Evolutionary conservation across 2,113 vertebrate species (phyloP).

Genomic region (Calyptomena viridis): DNA sequence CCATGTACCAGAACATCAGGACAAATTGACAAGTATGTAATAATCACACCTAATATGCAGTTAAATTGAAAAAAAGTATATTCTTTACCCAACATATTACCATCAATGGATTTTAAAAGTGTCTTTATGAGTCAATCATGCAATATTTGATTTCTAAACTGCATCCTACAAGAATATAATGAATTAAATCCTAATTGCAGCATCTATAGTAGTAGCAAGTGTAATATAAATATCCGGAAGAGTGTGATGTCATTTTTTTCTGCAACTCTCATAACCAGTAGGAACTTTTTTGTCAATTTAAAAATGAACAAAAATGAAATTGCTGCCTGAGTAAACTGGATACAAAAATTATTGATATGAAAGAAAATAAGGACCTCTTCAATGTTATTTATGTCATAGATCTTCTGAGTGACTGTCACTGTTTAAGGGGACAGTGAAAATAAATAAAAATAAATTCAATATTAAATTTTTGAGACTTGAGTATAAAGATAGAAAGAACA

Average conservation of each 20-base stretch:
- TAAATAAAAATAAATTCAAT: no score
- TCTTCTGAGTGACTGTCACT: no score
- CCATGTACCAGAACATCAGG: not conserved
- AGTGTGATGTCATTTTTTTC: not conserved
- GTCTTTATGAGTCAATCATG: not conserved
- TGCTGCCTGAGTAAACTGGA: not conserved
- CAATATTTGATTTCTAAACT: not conserved
- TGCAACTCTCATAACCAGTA: not conserved
- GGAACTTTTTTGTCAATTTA: not conserved
- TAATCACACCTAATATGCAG: not conserved
- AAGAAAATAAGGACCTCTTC: constrained; percentile 6
- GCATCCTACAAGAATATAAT: not conserved
- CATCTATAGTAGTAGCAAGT: not conserved
- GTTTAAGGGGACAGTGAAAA: no score
- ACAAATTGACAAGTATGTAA: not conserved
- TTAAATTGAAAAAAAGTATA: not conserved
- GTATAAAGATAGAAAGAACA: no score
- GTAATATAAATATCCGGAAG: not conserved
- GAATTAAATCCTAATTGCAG: not conserved
- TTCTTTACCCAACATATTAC: not conserved
- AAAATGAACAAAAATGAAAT: not conserved
- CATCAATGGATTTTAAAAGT: not conserved
- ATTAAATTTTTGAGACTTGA: no score
- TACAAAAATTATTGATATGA: not conserved
- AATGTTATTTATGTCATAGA: constrained; percentile 31